Conservation (phyloP, 53 echinoderm and acorn worm genomes). For the Paelopatides confundens region DNA sequence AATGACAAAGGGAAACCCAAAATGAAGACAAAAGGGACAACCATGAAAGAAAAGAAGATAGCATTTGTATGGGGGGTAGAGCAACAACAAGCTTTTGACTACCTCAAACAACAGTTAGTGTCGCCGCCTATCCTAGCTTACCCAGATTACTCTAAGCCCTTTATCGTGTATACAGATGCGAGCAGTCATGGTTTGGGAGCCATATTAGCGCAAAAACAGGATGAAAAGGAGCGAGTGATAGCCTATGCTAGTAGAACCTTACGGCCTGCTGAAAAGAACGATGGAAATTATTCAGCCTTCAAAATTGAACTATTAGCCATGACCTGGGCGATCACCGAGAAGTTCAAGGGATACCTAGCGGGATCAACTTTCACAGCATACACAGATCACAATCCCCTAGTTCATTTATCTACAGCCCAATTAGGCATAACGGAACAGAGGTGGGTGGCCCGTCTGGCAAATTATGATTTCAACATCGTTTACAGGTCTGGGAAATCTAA, state of each 20-base stretch:
- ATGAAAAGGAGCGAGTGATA: constrained; percentile 49
- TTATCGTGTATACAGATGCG: constrained; percentile 1
- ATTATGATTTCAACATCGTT: constrained; percentile 26
- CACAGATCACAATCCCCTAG: constrained; percentile 30
- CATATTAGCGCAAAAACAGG: constrained; percentile 55
- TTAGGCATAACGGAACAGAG: neutral
- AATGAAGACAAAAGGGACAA: neutral
- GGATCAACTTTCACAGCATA: neutral
- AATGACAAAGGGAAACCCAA: constrained; percentile 2
- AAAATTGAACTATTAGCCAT: constrained; percentile 59
- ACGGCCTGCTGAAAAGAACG: constrained; percentile 47
- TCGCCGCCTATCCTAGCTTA: constrained; percentile 45
- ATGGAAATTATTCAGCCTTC: constrained; percentile 59
- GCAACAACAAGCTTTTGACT: constrained; percentile 33
- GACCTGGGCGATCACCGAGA: constrained; percentile 67
- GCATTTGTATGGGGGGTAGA: constrained; percentile 3
- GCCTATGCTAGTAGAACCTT: constrained; percentile 62
- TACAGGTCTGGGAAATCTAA: constrained; percentile 33
- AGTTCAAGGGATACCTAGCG: constrained; percentile 39
- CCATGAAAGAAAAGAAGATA: neutral
- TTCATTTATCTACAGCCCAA: constrained; percentile 28
- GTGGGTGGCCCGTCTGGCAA: neutral
- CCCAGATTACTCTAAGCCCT: constrained; percentile 32
- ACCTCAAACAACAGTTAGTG: neutral
- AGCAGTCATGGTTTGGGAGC: too few species aligned